Percentiles rank a stretch among this genome's conserved stretches.
These are phyloP conservation scores for Drosophila lacicola DNA, from an alignment of 2,888 invertebrate species.

Conservation along the genomic window DNA sequence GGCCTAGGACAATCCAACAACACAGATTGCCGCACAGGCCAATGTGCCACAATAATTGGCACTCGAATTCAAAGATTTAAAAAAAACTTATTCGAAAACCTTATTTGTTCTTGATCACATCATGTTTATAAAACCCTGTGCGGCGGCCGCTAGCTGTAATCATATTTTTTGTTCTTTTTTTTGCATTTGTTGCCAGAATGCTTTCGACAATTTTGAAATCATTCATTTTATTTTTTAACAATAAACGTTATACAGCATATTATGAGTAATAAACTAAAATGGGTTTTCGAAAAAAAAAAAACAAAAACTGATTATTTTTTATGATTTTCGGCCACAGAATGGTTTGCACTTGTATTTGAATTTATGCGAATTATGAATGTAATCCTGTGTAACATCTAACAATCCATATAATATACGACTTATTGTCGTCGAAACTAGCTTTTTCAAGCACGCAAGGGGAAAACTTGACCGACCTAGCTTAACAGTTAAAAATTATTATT, in stretches of 20 bases:
- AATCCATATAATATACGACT: too few relatives aligned
- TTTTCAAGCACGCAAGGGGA: too few relatives aligned
- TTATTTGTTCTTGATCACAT: conserved; percentile 18
- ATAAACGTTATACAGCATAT: conserved; percentile 42
- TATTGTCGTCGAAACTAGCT: too few relatives aligned
- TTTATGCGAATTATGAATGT: too few relatives aligned
- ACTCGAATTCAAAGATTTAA: conserved; percentile 9
- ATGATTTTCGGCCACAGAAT: too few relatives aligned
- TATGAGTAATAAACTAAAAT: conserved; percentile 66
- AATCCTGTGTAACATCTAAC: too few relatives aligned
- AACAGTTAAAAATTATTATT: too few relatives aligned
- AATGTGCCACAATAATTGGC: conserved; percentile 18
- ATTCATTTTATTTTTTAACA: conserved; percentile 37
- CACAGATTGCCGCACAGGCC: conserved; percentile 53
- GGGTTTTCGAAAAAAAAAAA: conserved; percentile 63
- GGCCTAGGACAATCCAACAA: conserved; percentile 38
- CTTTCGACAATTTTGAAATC: conserved; percentile 46
- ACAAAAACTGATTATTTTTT: conserved; percentile 17
- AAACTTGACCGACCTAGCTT: too few relatives aligned
- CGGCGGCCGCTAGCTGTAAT: conserved; percentile 38
- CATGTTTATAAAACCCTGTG: conserved; percentile 43
- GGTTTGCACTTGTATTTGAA: too few relatives aligned
- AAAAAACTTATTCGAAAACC: conserved; percentile 55
- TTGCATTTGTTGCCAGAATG: conserved; percentile 46
- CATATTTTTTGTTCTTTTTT: conserved; percentile 1